Evolutionary conservation across 2,113 vertebrate species (phyloP).

Genomic region (human (Homo sapiens)): DNA sequence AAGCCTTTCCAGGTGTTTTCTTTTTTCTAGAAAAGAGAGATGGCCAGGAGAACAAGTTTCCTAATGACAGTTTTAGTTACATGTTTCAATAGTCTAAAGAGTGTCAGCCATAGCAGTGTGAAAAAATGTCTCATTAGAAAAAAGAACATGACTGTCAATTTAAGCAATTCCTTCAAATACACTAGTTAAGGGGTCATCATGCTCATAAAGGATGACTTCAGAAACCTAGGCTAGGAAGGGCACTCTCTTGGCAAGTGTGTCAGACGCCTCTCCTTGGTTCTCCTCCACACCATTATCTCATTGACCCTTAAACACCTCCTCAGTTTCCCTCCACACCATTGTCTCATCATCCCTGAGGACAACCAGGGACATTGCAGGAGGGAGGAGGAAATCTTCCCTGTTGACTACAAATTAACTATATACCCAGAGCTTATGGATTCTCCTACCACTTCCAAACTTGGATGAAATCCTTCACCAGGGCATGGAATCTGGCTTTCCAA

Average conservation of each 20-base stretch:
- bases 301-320: not conserved
- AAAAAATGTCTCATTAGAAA: constrained; percentile 13
- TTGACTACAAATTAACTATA: not conserved
- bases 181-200: not conserved
- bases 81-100: not conserved
- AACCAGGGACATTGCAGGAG: not conserved
- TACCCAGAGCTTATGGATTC: not conserved
- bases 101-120: not conserved
- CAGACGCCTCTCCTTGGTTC: not conserved
- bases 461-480: not conserved
- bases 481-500: not conserved
- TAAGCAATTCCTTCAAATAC: constrained; percentile 16
- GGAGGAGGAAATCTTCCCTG: not conserved
- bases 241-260: not conserved
- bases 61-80: not conserved
- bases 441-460: not conserved
- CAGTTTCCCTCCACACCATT: not conserved
- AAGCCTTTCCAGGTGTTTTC: not conserved
- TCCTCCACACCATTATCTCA: not conserved
- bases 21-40: not conserved
- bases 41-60: not conserved
- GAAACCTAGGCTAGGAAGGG: not conserved
- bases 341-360: not conserved
- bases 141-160: not conserved
- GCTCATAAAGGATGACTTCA: not conserved